Base-by-base conservation (phyloP, 2,797 vertebrate species). In the Gymnothorax javanicus region DNA sequence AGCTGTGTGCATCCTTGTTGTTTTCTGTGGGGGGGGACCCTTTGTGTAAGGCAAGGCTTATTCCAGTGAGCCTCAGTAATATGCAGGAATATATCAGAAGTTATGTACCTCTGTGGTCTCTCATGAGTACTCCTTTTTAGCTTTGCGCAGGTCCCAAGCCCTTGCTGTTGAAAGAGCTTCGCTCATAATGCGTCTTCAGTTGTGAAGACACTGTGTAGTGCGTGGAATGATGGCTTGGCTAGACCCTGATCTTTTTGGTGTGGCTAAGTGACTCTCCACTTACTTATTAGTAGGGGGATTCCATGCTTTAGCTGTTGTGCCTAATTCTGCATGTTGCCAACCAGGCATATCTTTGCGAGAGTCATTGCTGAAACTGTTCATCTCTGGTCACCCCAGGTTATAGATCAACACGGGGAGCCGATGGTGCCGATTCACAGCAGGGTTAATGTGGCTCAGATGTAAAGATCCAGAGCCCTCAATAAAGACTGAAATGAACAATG, bases 281-380 rank as follows among this genome's bases (percentile, higher is more conserved):
- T 54, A 54, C 64, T 58, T 87, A 58, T 6, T 58, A 56, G 79
- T 79, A 54, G 81, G 82, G 84, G 9, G 7, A 17, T 77, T 71
- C 15, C 73, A 17, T 43, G 87, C 33, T 67, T 25, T 87, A 23
- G 77, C 89, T 87, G 85, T 82, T 86, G 90, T 88, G 88, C 88
- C 83, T 86, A 85, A 87, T 86, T 91, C 86, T 90, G 84, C 87
- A 88, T 91, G 88, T 89, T 90, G 83, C 85, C 87, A 84, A 86
- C 82, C 73, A 73, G 88, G 86, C 25, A 56, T 84, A 89, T 69
- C 87, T 58, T 77, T 62, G 60, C 82, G 57, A 84, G 60, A 56
- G 43, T 67, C 57, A 11, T 64, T 52, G 50, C 25, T 50, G 60
- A 62, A 56, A 23, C 8, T 23, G 23, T 15, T 50, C 25, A 5